Evolutionary conservation across 2,113 vertebrate species (phyloP).

Genomic region (Typhlomys cinereus): DNA sequence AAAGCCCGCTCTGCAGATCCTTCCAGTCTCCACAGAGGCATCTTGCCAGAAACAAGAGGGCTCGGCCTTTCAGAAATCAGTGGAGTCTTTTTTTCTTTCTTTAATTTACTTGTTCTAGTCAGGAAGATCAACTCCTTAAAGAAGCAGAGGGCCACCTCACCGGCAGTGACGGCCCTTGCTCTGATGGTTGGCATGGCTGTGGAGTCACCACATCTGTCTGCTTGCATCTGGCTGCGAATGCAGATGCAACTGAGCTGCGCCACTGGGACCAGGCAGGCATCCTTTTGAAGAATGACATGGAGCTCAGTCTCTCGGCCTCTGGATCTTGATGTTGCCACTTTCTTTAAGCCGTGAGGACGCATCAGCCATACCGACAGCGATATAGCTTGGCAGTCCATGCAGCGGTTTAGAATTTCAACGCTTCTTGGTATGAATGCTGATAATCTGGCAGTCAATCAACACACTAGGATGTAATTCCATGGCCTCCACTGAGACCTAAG

Average conservation of each 20-base stretch:
- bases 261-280: conserved; percentile 19
- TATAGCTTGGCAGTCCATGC: background rate
- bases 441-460: conserved; percentile 26
- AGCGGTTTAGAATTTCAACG: conserved; percentile 61
- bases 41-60: conserved; percentile 63
- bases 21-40: conserved; percentile 50
- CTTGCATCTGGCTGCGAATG: background rate
- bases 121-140: conserved; percentile 68
- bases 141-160: background rate
- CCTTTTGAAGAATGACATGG: conserved; percentile 15
- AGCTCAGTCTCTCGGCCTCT: background rate
- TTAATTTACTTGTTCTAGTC: conserved; percentile 65
- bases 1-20: conserved; percentile 62
- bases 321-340: conserved; percentile 15
- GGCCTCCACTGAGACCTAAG: background rate
- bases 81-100: conserved; percentile 70
- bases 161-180: background rate
- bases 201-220: background rate
- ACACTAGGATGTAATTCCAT: background rate
- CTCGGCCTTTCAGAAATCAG: conserved; percentile 69
- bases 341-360: conserved; percentile 30
- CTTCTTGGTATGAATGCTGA: conserved; percentile 49
- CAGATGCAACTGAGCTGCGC: background rate
- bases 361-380: background rate
- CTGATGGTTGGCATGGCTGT: background rate